Evolutionary conservation across 1,140 invertebrate genomes (phyloP).

Genomic region (Anastrepha obliqua): DNA sequence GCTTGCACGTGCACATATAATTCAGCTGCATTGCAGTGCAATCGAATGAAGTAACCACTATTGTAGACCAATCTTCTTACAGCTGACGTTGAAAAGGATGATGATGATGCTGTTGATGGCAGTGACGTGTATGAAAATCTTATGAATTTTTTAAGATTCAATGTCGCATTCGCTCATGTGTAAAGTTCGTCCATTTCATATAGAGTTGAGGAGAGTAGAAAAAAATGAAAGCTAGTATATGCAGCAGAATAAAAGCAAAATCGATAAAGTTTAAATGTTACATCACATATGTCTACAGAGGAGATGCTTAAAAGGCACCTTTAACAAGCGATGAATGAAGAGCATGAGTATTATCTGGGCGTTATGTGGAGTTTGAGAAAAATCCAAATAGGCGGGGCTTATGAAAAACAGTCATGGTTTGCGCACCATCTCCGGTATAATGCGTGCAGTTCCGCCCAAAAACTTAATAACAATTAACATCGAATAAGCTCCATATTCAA

Average conservation of each 20-base stretch:
- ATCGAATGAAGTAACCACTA: slow-evolving; percentile 30
- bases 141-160: slow-evolving; percentile 53
- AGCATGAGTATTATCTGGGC: too few species aligned
- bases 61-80: neutral
- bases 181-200: slow-evolving; percentile 17
- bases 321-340: too few species aligned
- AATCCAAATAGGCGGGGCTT: too few species aligned
- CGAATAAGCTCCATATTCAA: too few species aligned
- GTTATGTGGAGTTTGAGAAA: too few species aligned
- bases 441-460: too few species aligned
- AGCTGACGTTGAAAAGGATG: neutral
- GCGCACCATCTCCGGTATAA: too few species aligned
- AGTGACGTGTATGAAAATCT: slow-evolving; percentile 45
- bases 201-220: neutral
- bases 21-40: slow-evolving; percentile 36
- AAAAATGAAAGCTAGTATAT: neutral
- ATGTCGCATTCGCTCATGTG: slow-evolving; percentile 39
- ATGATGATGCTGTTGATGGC: slow-evolving; percentile 41
- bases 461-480: too few species aligned
- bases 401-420: too few species aligned
- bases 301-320: too few species aligned
- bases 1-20: slow-evolving; percentile 5
- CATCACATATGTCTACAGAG: too few species aligned
- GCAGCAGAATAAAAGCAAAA: neutral
- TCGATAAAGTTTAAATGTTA: neutral